These are phyloP conservation scores for Drosophila jambulina DNA, from an alignment of 1,140 invertebrate species.

Conservation along the genomic window DNA sequence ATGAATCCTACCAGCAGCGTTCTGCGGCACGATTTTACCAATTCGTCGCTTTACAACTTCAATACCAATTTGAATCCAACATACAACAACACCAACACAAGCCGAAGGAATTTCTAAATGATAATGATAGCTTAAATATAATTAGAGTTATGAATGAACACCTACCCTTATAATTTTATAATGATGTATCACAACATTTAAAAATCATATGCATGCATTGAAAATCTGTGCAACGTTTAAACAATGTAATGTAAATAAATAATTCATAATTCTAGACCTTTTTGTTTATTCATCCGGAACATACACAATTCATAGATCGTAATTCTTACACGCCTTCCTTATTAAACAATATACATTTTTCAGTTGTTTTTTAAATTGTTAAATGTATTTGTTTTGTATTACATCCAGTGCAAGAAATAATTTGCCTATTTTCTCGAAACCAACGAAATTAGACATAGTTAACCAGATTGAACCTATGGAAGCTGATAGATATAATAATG, in stretches of 20 bases:
- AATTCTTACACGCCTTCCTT: not conserved
- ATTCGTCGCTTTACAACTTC: constrained; percentile 26
- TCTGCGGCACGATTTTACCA: constrained; percentile 10
- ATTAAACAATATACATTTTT: not conserved
- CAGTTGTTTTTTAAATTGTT: not conserved
- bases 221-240: constrained; percentile 41
- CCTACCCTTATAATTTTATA: not conserved
- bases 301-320: not conserved
- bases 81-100: constrained; percentile 25
- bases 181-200: constrained; percentile 15
- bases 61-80: constrained; percentile 29
- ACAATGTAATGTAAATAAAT: constrained; percentile 42
- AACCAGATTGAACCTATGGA: not conserved
- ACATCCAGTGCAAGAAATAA: not conserved
- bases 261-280: not conserved
- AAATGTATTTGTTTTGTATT: not conserved
- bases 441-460: not conserved
- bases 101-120: constrained; percentile 25
- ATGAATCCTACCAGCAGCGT: constrained; percentile 15
- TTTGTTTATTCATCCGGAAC: constrained; percentile 7
- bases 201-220: constrained; percentile 2
- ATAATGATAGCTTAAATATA: constrained; percentile 2
- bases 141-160: constrained; percentile 10
- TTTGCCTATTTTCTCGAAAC: too few species aligned
- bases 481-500: not conserved